These are phyloP conservation scores for Hycleus phaleratus DNA, from an alignment of 1,140 invertebrate genomes.

Conservation along the genomic window DNA sequence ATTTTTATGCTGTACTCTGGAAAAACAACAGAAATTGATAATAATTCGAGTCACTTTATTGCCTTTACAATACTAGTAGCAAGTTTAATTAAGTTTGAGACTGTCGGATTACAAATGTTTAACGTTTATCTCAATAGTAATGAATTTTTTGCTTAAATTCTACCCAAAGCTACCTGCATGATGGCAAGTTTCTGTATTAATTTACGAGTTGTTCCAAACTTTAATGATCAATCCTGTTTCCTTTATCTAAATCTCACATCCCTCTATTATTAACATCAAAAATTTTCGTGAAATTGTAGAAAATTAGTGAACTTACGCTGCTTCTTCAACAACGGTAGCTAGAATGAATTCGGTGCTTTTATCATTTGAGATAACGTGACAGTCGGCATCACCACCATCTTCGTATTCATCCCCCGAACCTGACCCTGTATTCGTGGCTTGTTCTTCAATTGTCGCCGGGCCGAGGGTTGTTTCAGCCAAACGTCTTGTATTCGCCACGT, in stretches of 20 bases:
- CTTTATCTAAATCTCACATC: no score
- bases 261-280: no score
- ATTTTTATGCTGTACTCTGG: slow-evolving; percentile 6
- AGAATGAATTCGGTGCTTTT: slow-evolving; percentile 84
- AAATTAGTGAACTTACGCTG: slow-evolving; percentile 41
- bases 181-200: no score
- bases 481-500: slow-evolving; percentile 71
- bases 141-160: no score
- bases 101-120: no score
- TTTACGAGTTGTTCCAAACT: no score
- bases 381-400: slow-evolving; percentile 66
- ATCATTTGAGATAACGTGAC: slow-evolving; percentile 80
- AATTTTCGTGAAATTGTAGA: background rate
- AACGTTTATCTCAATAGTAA: no score
- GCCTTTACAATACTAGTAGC: no score
- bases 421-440: slow-evolving; percentile 83
- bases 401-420: slow-evolving; percentile 82
- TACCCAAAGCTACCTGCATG: no score
- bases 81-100: no score
- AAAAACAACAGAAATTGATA: background rate
- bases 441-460: slow-evolving; percentile 55
- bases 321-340: slow-evolving; percentile 74
- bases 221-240: no score
- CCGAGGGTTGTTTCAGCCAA: slow-evolving; percentile 75
- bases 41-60: no score